Evolutionary conservation across 2,888 invertebrate genomes (phyloP), one percentile per base, ranked within the genome.

Genomic region (Tinea trinotella): DNA sequence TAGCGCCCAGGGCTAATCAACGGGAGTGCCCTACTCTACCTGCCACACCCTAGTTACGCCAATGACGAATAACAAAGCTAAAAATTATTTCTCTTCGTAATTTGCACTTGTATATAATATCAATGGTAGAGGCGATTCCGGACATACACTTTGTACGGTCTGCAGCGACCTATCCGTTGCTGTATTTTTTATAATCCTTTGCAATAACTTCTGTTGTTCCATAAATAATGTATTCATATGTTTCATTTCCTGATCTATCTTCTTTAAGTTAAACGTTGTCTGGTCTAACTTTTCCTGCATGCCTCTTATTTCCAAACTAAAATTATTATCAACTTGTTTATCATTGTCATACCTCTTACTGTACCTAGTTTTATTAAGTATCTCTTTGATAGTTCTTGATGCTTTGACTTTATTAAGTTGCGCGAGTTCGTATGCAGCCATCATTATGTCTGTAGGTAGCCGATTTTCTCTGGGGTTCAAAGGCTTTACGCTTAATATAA

Each of bases 401-500:
- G 90, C 87, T 56, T 90, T 89, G 55, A 90, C 81, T 70, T 92
- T 93, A 36, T 92, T 88, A 56, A 90, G 79, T 61, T 92, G 93
- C 0, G 93, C 94, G 54, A 94, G 87, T 64, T 94, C 93, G 61
- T 94, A 92, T 0, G 94, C 94, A 0, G 92, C 90, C 82, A 91
- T 90, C 69, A 94, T 88, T 55, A 94, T 92, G 55, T 94, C 93
- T 15, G 90, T 89, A 0, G 94, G 95, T 36, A 95, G 75, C 54
- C 94, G 87, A 63, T 92, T 93, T 65, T 95, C 94, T 20, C 93
- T 87, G 0, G 93, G 94, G 77, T 94, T 94, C 44, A 94, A 74
- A 0, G 94, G 94, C 67, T 94, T 93, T 0, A 95, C 94, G 60
- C 93, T 93, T 17, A 94, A 70, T 19, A 94, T 94, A 0, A 93